These are phyloP conservation scores for Ligdia adustata DNA, from an alignment of 2,888 invertebrate genomes.

Conservation along the genomic window DNA sequence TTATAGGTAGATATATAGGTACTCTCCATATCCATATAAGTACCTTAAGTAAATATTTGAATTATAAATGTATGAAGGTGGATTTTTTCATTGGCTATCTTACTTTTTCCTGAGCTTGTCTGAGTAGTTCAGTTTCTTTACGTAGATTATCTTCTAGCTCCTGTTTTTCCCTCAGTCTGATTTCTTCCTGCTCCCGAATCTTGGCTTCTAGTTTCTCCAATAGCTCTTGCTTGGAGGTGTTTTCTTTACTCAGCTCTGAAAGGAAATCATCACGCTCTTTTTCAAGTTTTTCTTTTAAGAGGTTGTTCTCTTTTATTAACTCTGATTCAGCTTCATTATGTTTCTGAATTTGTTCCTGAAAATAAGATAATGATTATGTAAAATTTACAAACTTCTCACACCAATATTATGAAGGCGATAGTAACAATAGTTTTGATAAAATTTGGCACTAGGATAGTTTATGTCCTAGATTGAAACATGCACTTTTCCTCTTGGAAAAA, in stretches of 20 bases:
- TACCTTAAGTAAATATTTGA: neutral
- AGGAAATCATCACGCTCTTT: slow-evolving; percentile 81
- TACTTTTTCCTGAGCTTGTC: slow-evolving; percentile 75
- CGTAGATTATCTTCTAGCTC: slow-evolving; percentile 64
- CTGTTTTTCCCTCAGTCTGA: slow-evolving; percentile 69
- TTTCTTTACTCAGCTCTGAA: slow-evolving; percentile 72
- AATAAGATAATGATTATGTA: no score
- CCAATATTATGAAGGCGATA: no score
- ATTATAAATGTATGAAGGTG: neutral
- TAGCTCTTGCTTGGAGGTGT: slow-evolving; percentile 78
- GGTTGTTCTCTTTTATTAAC: slow-evolving; percentile 72
- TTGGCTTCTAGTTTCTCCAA: slow-evolving; percentile 75
- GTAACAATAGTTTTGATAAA: no score
- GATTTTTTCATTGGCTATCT: no score
- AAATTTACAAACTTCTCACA: no score
- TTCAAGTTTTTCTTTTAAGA: slow-evolving; percentile 70
- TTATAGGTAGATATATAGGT: no score
- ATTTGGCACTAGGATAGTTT: no score
- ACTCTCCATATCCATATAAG: no score
- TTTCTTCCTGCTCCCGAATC: slow-evolving; percentile 75
- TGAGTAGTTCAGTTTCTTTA: slow-evolving; percentile 66
- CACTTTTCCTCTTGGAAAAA: no score
- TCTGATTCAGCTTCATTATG: slow-evolving; percentile 69
- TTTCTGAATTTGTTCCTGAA: slow-evolving; percentile 72
- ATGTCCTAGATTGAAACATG: no score